Base-by-base conservation (phyloP, 2,888 invertebrate species). In the Parthenolecanium corni region DNA sequence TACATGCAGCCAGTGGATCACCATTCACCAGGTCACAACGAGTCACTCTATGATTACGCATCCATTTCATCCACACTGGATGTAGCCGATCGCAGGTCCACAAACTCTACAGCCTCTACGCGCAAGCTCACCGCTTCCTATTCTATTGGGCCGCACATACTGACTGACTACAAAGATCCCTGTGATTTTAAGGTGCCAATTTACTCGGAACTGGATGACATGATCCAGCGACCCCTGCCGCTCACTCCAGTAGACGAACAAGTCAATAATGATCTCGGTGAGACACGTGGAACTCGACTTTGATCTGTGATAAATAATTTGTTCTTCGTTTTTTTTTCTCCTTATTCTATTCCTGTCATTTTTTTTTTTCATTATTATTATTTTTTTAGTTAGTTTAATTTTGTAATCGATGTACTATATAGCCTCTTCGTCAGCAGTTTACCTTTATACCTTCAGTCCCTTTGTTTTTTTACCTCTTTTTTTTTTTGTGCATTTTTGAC, bases 171-270 rank as follows among this genome's bases (percentile, higher is more conserved):
- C 23, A 20, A 25, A 16, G 58, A 58, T 3, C 58, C 58, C 21
- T 25, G 51, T 18, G 58, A 58, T 38, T n/a, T n/a, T n/a, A 21
- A 67, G 53, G 67, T 68, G n/a, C 81, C 82, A 69, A 71, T 82
- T n/a, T 83, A 83, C 68, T 79, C 81, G 2, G 82, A 83, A 70
- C 76, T 82, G 47, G 76, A 79, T 0, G 79, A 79, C 23, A 77
- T 14, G 68, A 69, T 40, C 38, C 71, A 23, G 70, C 68, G 72
- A 64, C 64, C 53, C 52, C 49, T 57, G 61, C 49, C 62, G 42
- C 24, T 12, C 44, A 52, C 44, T 21, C 61, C 61, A 31, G 16
- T 38, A 62, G n/a, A n/a, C 47, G 42, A 58, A 49, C 47, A 38
- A 49, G 49, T 58, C 49, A 49, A 49, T 47, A 49, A 38, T n/a